Evolutionary conservation across 2,888 invertebrate species (phyloP), one percentile per base, ranked within the genome.

Genomic region (Polyommatus icarus): DNA sequence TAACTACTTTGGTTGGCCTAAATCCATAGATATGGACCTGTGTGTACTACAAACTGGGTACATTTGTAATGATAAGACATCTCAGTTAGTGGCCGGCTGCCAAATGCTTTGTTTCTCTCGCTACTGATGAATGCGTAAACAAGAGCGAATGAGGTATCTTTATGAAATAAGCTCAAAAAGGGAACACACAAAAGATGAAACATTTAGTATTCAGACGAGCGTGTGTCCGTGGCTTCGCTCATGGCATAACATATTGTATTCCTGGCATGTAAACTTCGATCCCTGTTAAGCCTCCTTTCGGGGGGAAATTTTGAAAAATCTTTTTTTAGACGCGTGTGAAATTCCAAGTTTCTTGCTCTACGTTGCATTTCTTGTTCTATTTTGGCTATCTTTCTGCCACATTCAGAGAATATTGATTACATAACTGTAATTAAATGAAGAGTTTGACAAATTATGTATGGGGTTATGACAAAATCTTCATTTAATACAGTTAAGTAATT

Each of bases 81-180:
- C 24, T 61, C 12, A 10, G 61, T 24, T 24, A 61, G 61, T 24
- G 24, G 24, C 20, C 24, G 24, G 24, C 10, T 61, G 61, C 61
- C 61, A 61, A 24, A 12, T 24, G 24, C 12, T 59, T 59, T 20
- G 59, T 20, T 59, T 59, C 20, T 20, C 59, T 20, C 20, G 2
- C 59, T 59, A 59, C 59, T 59, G 20, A 59, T 20, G 59, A 59
- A 59, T 59, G 59, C 59, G 59, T 59, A 20, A 59, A 59, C 59
- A 59, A 8, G 1, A 59, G 20, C 59, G n/a, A n/a, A 20, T 59
- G n/a, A 20, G 20, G 20, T 59, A n/a, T 59, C 2, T 59, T 59
- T n/a, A 59, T 59, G n/a, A n/a, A 59, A 59, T 20, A 20, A 59
- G 20, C n/a, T 59, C 59, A 10, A 59, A 59, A 59, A 20, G n/a